Base-by-base conservation (phyloP, 2,113 vertebrate species). In the Tringa solitaria region DNA sequence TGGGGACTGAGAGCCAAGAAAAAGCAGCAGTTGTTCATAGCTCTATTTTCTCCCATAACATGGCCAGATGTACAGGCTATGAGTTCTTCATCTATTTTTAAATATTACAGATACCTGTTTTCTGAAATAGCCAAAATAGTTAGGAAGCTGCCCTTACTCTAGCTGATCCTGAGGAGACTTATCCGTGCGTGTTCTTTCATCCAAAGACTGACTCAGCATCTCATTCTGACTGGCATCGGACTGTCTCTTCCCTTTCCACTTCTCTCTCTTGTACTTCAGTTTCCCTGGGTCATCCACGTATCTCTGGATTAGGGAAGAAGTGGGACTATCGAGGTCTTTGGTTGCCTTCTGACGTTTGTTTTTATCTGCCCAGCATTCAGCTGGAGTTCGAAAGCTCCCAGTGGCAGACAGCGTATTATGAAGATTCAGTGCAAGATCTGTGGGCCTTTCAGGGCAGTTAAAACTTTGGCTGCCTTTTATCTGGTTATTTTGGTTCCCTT, bases 211-310 rank as follows among this genome's bases (percentile, higher is more conserved):
- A 86, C 97, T 98, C 50, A 97, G 96, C 53, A 94, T 15, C 32
- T 98, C 95, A 8, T 91, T 82, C 6, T 96, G 83, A 12, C 96
- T 51, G 5, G 93, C 95, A 8, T 98, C 80, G 43, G 81, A 87
- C 39, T 96, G 98, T 39, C 97, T 98, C 94, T 97, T 98, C 77
- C 98, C 99, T 54, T 96, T 98, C 99, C 99, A 99, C 50, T 98
- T 98, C 63, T 99, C 99, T 5, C 98, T 98, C 37, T 98, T 99
- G 37, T 95, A 98, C 90, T 98, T 99, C 2, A 99, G 95, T 6
- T 97, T 98, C 6, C 92, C 98, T 0, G 97, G 63, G 43, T 98
- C 98, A 20, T 98, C 98, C 72, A 97, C 97, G 4, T 99, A 98
- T 87, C 99, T 98, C 7, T 99, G 98, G 78, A 99, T 98, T 65